Evolutionary conservation across 2,797 vertebrate species (phyloP), one percentile per base, ranked within the genome.

Genomic region (Etheostoma perlongum): DNA sequence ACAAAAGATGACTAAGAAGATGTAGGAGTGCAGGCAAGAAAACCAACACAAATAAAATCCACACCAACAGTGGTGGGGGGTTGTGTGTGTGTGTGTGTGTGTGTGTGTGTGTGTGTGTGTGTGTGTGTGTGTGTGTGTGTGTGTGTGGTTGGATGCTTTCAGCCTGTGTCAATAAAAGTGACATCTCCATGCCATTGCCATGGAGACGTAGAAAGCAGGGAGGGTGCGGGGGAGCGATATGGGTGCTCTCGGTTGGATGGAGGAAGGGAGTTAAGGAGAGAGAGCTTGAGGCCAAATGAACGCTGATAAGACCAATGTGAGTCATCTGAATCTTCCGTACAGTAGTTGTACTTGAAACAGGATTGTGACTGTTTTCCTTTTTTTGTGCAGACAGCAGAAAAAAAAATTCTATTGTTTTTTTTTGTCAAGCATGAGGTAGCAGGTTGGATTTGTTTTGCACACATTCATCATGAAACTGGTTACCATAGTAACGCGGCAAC

Each of bases 121-220:
- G n/a, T n/a, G n/a, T n/a, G n/a, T n/a, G n/a, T n/a, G n/a, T n/a
- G n/a, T 0, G 16, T 63, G 7, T 8, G 1, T 36, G 33, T 36
- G 36, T 40, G 36, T 40, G 36, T 40, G 12, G 27, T 27, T 5
- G 46, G 49, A 61, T 53, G 59, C 72, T 70, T 74, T 82, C 54
- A 52, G 66, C 48, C 30, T 16, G 49, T 75, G 68, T 87, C 76
- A 87, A 85, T 90, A 78, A 75, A 82, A 51, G 58, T 83, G 83
- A 90, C 81, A 75, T 79, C 80, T 64, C 65, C 61, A 83, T 82
- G 76, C 66, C 63, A 90, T 92, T 87, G 78, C 82, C 73, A 74
- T 25, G 52, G 87, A 69, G 59, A 84, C 13, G 0, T 14, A 14
- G 13, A 33, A 21, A 19, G 30, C 18, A 2, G 14, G n/a, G 30